Evolutionary conservation across 2,888 invertebrate species (phyloP).

Genomic region (Pandemis cinnamomeana): DNA sequence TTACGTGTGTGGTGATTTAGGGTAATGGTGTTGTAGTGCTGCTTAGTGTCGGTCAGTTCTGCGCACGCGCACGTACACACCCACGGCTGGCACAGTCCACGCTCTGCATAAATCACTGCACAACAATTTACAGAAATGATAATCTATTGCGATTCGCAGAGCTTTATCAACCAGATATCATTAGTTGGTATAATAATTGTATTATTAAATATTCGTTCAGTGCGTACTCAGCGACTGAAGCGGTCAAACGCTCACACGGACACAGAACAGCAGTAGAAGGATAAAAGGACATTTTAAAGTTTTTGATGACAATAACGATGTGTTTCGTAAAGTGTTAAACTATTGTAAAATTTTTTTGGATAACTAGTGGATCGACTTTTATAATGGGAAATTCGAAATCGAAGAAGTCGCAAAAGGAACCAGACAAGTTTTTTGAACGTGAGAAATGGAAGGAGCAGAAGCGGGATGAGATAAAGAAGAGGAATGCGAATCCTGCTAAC

Average conservation of each 20-base stretch:
- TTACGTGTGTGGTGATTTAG: slow-evolving; percentile 17
- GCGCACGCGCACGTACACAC: slow-evolving; percentile 3
- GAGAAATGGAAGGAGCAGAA: slow-evolving; percentile 72
- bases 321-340: slow-evolving; percentile 28
- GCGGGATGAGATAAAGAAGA: slow-evolving; percentile 65
- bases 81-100: slow-evolving; percentile 6
- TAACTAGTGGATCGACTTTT: slow-evolving; percentile 8
- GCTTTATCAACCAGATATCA: slow-evolving; percentile 69
- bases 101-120: slow-evolving; percentile 58
- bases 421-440: slow-evolving; percentile 74
- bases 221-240: slow-evolving; percentile 53
- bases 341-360: not conserved
- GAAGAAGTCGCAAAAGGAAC: slow-evolving; percentile 70
- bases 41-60: slow-evolving; percentile 19
- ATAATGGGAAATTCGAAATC: slow-evolving; percentile 77
- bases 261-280: not conserved
- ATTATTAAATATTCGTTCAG: slow-evolving; percentile 60
- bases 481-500: slow-evolving; percentile 56
- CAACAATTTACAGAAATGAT: slow-evolving; percentile 47
- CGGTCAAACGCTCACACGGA: slow-evolving; percentile 13
- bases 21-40: slow-evolving; percentile 15
- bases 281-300: not conserved
- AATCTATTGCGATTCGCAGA: slow-evolving; percentile 56
- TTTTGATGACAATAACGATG: slow-evolving; percentile 14
- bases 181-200: slow-evolving; percentile 57